Percentiles rank a stretch among this genome's conserved stretches.
Evolutionary conservation across 2,113 vertebrate genomes (phyloP).

Genomic region (Rhea americana): DNA sequence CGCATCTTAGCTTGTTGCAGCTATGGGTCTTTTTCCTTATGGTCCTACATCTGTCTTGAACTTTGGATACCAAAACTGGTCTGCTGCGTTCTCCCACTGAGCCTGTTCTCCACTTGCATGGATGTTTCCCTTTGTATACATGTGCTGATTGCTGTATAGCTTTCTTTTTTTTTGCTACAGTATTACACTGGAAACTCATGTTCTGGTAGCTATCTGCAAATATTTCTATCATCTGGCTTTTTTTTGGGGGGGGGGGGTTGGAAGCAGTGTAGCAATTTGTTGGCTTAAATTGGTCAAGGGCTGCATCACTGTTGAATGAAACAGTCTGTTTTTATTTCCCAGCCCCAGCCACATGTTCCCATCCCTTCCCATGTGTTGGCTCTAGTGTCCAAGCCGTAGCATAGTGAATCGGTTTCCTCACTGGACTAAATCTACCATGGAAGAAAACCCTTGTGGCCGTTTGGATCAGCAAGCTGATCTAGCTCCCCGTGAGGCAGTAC

Average conservation of each 20-base stretch:
- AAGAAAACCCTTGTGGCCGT: neutral
- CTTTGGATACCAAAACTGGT: neutral
- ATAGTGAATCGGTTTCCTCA: neutral
- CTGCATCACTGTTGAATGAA: neutral
- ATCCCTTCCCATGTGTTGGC: neutral
- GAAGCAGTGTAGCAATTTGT: neutral
- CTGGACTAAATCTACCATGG: neutral
- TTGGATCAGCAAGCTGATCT: fast-evolving
- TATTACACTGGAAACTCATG: neutral
- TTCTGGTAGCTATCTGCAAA: neutral
- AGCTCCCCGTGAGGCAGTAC: neutral
- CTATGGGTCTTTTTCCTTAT: neutral
- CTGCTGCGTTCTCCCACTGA: neutral
- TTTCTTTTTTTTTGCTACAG: neutral
- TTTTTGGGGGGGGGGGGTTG: conserved; percentile 43
- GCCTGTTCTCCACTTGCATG: neutral
- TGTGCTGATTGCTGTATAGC: neutral
- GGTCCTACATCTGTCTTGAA: neutral
- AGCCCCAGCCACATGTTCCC: neutral
- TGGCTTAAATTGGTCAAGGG: conserved; percentile 9
- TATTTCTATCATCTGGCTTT: neutral
- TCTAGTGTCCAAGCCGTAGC: neutral
- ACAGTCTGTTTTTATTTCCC: conserved; percentile 13
- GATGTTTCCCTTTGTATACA: neutral
- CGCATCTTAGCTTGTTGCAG: neutral